These are phyloP conservation scores for Corynorhinus townsendii DNA, from an alignment of 2,113 vertebrate species.

Conservation along the genomic window DNA sequence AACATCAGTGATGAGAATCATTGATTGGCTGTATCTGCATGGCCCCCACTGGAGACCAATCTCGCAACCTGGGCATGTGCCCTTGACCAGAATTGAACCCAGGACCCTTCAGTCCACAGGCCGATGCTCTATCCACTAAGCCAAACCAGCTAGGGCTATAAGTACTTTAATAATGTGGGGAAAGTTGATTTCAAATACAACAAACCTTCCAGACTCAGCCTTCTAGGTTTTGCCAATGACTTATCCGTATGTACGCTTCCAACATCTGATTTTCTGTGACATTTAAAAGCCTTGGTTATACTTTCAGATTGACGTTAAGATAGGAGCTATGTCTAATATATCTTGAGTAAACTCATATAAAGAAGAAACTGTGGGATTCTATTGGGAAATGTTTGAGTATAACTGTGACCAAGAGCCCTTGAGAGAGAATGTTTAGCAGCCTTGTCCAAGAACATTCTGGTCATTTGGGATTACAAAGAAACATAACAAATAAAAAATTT, in stretches of 20 bases:
- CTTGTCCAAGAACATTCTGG: slow-evolving; percentile 4
- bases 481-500: neutral
- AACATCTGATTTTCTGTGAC: neutral
- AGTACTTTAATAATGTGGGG: neutral
- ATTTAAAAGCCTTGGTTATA: neutral
- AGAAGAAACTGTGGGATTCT: neutral
- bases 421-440: neutral
- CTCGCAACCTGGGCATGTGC: too few species aligned
- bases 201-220: neutral
- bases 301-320: neutral
- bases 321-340: neutral
- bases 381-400: neutral
- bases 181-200: neutral
- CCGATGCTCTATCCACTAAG: too few species aligned
- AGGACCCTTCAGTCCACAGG: too few species aligned
- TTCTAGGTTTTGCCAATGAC: neutral
- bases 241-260: neutral
- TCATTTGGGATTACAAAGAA: slow-evolving; percentile 15
- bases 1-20: too few species aligned
- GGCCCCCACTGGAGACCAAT: too few species aligned
- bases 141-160: neutral
- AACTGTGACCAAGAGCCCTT: neutral
- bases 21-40: too few species aligned
- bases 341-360: neutral
- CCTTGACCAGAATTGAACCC: too few species aligned